Evolutionary conservation across 2,888 invertebrate genomes (phyloP), one percentile per base, ranked within the genome.

Genomic region (Cerastis leucographa): DNA sequence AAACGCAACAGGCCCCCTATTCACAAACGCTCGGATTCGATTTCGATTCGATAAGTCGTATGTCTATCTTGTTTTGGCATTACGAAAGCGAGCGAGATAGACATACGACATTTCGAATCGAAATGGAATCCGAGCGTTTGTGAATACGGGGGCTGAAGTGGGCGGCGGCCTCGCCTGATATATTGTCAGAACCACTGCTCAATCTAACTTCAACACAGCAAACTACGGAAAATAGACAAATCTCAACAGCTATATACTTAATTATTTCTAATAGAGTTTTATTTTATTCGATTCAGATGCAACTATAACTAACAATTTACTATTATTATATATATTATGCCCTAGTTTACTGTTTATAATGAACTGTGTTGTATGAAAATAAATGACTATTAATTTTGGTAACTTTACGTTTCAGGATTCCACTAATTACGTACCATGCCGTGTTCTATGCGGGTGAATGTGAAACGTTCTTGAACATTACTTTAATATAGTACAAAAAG

Each of bases 201-300:
- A 49, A 79, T 79, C 90, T 91, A 92, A 91, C 91, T 90, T 91
- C 90, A 88, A 94, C 92, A 91, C 91, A 91, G 94, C 93, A 92
- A 93, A 94, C 95, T 95, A 95, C 94, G 93, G 94, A 94, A 95
- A 95, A 95, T 96, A 95, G 95, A 95, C 92, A 92, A 92, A 89
- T 90, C 87, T 92, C 90, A 90, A 92, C 92, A 87, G 71, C 88
- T 93, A 92, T 90, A 86, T 80, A 87, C 87, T 81, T 86, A 87
- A 87, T 78, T 84, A 81, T 65, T 71, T 73, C 90, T 93, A 91
- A 91, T 93, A 93, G 88, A 91, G 89, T 92, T 92, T 35, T 88
- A 89, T 89, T 89, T 88, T 88, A 90, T 93, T 92, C 91, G 91
- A 90, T 93, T 92, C 91, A 90, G 91, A 92, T 90, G 89, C 91